Evolutionary conservation across 1,140 invertebrate species (phyloP), one percentile per base, ranked within the genome.

Genomic region (Drosophila takahashii): DNA sequence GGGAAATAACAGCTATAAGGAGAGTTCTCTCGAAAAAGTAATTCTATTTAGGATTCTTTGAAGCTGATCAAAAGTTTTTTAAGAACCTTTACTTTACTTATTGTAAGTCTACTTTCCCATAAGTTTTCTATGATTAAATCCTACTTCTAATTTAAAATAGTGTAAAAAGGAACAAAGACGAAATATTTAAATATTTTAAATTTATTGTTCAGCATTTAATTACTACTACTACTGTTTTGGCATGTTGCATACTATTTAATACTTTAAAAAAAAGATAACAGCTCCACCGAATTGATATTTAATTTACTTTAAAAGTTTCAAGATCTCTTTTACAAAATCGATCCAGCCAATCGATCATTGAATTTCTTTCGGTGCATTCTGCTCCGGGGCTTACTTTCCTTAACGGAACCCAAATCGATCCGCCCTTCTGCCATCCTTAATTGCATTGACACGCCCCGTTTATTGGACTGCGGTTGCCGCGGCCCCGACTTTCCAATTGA

Each of bases 401-500:
- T 56, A 56, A 39, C 41, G 48, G 64, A 51, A 45, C 32, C 62
- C 45, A 47, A 70, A 70, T 70, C 27, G 18, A 11, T 39, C 36
- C 67, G 65, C 67, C 51, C 65, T 70, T 70, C 51, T 29, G 44
- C 67, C 69, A 72, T 72, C 67, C 69, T 70, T 71, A 72, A 72
- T 72, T 72, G 47, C 56, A 77, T 53, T 42, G 77, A 61, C 74
- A 85, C 81, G 81, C 81, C 81, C 67, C 64, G 27, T 71, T 81
- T 86, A 86, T 85, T 84, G 77, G 67, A 76, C 37, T 62, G 77
- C 70, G 70, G 77, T 83, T 66, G 51, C 69, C 36, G 42, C 16
- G 37, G 37, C 32, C 26, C 18, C 34, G 65, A 87, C 81, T 85
- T 85, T 85, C 83, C 81, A 85, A 86, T 86, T 72, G 69, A 72